Evolutionary conservation across 2,888 invertebrate genomes (phyloP), one percentile per base, ranked within the genome.

Genomic region (Acanthoscelides obtectus): DNA sequence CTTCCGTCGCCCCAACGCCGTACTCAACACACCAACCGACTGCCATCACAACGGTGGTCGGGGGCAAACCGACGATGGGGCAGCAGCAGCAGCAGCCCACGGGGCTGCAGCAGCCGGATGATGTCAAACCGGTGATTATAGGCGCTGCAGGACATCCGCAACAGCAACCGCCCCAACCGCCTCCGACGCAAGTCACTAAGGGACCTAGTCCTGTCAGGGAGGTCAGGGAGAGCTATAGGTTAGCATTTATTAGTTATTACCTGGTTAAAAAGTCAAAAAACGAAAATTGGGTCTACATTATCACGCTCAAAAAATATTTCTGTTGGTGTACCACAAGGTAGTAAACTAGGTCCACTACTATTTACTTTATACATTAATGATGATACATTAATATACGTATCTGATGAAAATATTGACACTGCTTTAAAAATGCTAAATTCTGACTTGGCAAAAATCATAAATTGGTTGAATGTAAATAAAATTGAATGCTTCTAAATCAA

Each of bases 211-310:
- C 75, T 93, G 93, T 84, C 93, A 94, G 70, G 91, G 77, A 75
- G 71, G 74, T 72, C 79, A 89, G 94, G 81, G 95, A 95, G 83
- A 94, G 92, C 85, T 95, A 94, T 87, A 94, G 94, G 95, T 95
- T 88, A 79, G 73, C 68, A 63, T 69, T 66, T 70, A 8, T 63
- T 19, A 19, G 8, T 63, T 63, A 63, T 63, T 63, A 63, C 19
- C 19, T 63, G 63, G 19, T 63, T 63, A 63, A 12, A 63, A n/a
- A n/a, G n/a, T n/a, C n/a, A n/a, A n/a, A n/a, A n/a, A n/a, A n/a
- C n/a, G n/a, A n/a, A n/a, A n/a, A n/a, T n/a, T n/a, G n/a, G n/a
- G n/a, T n/a, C n/a, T n/a, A n/a, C n/a, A n/a, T n/a, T n/a, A n/a
- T n/a, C n/a, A n/a, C n/a, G n/a, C n/a, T n/a, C n/a, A n/a, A n/a